Evolutionary conservation across 2,888 invertebrate genomes (phyloP).

Genomic region (Conops quadrifasciatus): DNA sequence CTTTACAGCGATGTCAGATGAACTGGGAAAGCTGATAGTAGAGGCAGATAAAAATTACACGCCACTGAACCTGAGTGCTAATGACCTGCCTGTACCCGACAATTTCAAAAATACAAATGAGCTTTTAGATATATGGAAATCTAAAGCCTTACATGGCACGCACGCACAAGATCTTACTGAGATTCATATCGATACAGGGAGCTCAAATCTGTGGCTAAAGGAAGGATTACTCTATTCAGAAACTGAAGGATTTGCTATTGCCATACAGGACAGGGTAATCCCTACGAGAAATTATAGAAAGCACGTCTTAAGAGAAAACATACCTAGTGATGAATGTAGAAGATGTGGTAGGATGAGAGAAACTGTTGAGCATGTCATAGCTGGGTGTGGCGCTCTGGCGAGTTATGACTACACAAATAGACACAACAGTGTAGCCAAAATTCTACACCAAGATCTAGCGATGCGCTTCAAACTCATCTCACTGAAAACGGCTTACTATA

Average conservation of each 20-base stretch:
- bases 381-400: neutral
- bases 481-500: neutral
- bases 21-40: neutral
- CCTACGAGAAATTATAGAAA: neutral
- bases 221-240: neutral
- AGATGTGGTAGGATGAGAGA: neutral
- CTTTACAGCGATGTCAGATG: neutral
- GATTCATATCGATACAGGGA: neutral
- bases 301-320: neutral
- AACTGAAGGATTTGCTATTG: neutral
- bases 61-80: neutral
- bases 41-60: neutral
- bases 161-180: neutral
- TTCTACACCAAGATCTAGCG: neutral
- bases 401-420: neutral
- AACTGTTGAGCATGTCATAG: neutral
- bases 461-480: neutral
- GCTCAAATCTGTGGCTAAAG: neutral
- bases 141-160: neutral
- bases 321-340: neutral
- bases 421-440: neutral
- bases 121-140: neutral
- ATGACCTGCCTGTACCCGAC: neutral
- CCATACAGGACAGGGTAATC: neutral
- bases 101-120: neutral